Evolutionary conservation across 2,888 invertebrate species (phyloP).

Genomic region (Helobdella robusta): DNA sequence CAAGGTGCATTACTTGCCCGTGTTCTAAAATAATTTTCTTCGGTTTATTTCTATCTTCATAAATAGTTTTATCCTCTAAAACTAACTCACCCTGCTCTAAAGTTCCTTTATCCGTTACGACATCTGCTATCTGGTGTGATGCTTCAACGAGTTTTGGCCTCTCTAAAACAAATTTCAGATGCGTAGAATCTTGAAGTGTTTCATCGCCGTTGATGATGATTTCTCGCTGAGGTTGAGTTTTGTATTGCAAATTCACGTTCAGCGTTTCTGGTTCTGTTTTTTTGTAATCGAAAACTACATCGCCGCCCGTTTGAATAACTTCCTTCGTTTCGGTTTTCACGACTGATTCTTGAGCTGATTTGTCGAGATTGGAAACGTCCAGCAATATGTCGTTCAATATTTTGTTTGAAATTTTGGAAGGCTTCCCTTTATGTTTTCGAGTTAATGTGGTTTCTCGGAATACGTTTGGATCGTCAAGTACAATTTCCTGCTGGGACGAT

Average conservation of each 20-base stretch:
- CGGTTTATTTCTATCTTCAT: constrained; percentile 16
- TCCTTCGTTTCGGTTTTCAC: background rate
- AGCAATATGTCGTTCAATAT: constrained; percentile 14
- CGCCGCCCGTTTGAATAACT: background rate
- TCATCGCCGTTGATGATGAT: too few species aligned
- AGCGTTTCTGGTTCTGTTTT: too few species aligned
- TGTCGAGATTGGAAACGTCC: background rate
- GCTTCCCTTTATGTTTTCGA: background rate
- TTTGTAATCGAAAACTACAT: too few species aligned
- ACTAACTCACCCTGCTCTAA: background rate
- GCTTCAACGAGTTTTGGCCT: background rate
- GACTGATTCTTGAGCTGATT: constrained; percentile 7
- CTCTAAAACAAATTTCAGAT: too few species aligned
- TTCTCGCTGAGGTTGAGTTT: too few species aligned
- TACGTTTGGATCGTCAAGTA: constrained; percentile 10
- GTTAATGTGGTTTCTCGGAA: constrained; percentile 20
- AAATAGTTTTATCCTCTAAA: background rate
- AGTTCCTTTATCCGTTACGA: too few species aligned
- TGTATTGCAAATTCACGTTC: too few species aligned
- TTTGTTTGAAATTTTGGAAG: background rate
- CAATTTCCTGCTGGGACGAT: constrained; percentile 12
- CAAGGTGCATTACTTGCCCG: background rate
- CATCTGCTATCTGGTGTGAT: background rate
- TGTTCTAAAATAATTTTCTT: constrained; percentile 17
- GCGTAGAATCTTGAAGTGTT: too few species aligned